These are phyloP conservation scores for Pollimyrus isidori DNA, from an alignment of 2,113 vertebrate genomes.

Conservation along the genomic window DNA sequence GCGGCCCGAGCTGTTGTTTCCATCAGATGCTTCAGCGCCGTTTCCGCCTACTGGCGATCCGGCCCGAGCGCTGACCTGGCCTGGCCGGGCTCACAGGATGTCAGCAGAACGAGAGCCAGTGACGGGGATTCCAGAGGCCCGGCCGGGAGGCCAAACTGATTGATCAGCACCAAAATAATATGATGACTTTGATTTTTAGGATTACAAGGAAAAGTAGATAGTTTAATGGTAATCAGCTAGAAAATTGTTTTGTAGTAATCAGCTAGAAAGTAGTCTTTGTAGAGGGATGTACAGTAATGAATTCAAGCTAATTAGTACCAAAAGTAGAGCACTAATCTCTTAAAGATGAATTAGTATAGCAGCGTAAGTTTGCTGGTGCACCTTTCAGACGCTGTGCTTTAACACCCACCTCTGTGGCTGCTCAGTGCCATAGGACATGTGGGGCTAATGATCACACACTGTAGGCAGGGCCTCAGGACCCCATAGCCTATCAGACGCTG, in stretches of 20 bases:
- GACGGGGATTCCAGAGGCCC: too few relatives aligned
- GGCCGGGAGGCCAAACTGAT: not conserved
- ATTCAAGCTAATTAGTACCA: not conserved
- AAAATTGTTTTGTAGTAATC: not conserved
- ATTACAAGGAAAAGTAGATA: not conserved
- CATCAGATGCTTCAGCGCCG: not conserved
- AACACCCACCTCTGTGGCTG: not conserved
- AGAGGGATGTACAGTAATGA: not conserved
- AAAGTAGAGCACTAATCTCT: not conserved
- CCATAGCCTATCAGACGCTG: not conserved
- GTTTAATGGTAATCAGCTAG: not conserved
- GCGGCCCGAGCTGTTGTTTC: not conserved
- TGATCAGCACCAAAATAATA: not conserved
- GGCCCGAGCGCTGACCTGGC: not conserved
- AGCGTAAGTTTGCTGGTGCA: constrained; percentile 1
- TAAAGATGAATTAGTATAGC: not conserved
- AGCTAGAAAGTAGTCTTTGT: not conserved
- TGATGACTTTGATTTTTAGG: not conserved
- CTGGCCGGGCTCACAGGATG: not conserved
- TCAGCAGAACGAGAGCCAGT: not conserved
- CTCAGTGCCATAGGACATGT: constrained; percentile 9
- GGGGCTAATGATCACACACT: not conserved
- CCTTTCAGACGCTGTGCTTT: constrained; percentile 15
- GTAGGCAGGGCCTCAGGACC: not conserved
- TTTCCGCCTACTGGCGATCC: not conserved